These are phyloP conservation scores for Bombylius major DNA, from an alignment of 2,888 invertebrate genomes.

Conservation along the genomic window DNA sequence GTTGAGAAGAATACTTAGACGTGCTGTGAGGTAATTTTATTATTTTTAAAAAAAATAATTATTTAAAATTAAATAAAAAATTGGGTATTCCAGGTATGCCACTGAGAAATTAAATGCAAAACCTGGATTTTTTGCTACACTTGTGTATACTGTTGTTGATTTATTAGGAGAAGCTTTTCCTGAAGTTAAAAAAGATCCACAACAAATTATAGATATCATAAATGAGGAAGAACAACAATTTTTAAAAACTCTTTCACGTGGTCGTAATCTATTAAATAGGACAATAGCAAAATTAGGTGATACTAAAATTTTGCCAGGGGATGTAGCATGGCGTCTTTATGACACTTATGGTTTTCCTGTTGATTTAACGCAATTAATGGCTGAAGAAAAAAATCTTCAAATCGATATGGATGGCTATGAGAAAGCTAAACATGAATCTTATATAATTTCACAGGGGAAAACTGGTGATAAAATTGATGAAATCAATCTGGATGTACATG, in stretches of 20 bases:
- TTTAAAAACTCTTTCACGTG: constrained; percentile 84
- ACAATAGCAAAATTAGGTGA: constrained; percentile 72
- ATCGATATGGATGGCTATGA: constrained; percentile 90
- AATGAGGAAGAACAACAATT: constrained; percentile 98
- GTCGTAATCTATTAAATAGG: constrained; percentile 78
- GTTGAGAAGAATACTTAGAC: constrained; percentile 80
- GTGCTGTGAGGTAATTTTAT: constrained; percentile 56
- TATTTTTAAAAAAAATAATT: not conserved
- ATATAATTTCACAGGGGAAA: constrained; percentile 79
- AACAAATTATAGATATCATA: constrained; percentile 82
- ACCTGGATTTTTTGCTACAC: constrained; percentile 83
- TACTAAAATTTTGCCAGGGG: constrained; percentile 71
- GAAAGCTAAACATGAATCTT: constrained; percentile 79
- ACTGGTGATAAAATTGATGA: constrained; percentile 66
- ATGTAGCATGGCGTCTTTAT: constrained; percentile 95
- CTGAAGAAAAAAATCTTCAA: constrained; percentile 80
- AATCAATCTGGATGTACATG: constrained; percentile 87
- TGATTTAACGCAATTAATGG: constrained; percentile 95
- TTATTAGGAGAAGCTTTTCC: constrained; percentile 71
- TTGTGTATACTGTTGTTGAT: constrained; percentile 81
- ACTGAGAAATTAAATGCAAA: constrained; percentile 93
- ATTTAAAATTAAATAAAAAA: not conserved
- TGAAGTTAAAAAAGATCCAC: constrained; percentile 77
- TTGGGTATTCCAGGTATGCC: constrained; percentile 52
- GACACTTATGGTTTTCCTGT: constrained; percentile 99